Evolutionary conservation across 2,113 vertebrate species (phyloP), one percentile per base, ranked within the genome.

Genomic region (Syngnathus typhle): DNA sequence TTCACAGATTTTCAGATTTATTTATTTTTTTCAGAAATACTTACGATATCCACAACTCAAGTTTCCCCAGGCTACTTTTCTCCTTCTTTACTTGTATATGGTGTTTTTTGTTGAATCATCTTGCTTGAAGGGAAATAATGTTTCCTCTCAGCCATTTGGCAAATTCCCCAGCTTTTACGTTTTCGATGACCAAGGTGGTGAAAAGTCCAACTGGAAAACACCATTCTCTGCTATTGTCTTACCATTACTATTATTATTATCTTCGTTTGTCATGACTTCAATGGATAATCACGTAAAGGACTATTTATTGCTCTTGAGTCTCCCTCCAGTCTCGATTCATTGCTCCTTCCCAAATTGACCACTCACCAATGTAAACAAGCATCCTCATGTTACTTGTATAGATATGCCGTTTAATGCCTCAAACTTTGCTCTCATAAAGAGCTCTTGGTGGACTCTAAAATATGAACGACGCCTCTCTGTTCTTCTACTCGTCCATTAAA

Each of bases 141-240:
- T 23, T 62, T 44, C 65, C 19, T 71, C 70, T 55, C 18, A 16
- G 21, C 37, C 36, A 19, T 74, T 69, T 72, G 65, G 81, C 71
- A 51, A 69, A 78, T 65, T 81, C 32, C 60, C 13, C 12, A 6
- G 49, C 51, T 79, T 73, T 82, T 75, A 77, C 66, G 59, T 82
- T 80, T 80, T 69, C 67, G 52, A 18, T 64, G 74, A 69, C 16
- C 41, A 64, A 68, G 64, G 62, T 51, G n/a, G n/a, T 68, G 56
- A 38, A 73, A 69, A 68, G 64, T 73, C 75, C 61, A 60, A 36
- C 59, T 68, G 71, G 80, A 77, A 73, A 74, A 52, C 47, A 7
- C 21, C 56, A 63, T 71, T 55, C 61, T 66, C 66, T 76, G 71
- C 62, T 38, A 46, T 69, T 72, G 62, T 46, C 66, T 38, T 59